Evolutionary conservation across 2,113 vertebrate species (phyloP), one percentile per base, ranked within the genome.

Genomic region (Notarius quadriscutis): DNA sequence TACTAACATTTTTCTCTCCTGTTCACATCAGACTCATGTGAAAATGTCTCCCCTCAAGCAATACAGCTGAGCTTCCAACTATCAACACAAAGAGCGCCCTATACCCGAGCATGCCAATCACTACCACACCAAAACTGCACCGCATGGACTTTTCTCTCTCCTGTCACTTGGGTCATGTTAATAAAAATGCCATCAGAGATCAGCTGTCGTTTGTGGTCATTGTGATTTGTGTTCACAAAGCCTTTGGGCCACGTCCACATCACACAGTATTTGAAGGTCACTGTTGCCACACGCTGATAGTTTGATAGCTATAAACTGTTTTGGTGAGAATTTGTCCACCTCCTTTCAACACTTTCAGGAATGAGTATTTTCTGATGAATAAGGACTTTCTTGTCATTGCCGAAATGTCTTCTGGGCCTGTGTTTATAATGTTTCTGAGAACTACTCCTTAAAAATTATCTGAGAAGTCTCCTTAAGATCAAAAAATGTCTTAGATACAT

Each of bases 241-340:
- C 27, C 17, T 7, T 27, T 57, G 53, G n/a, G 53, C 15, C 53
- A 58, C 17, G 4, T 60, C 27, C 77, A 57, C 7, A 30, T 58
- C 53, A 80, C n/a, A 58, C 17, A 30, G 53, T 58, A 80, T 80
- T 20, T 80, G 55, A 58, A 80, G 78, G 27, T 80, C 78, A 80
- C 12, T 20, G 4, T 30, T 58, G 78, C 78, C 7, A 1, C 30
- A 20, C 78, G 58, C 50, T 14, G 50, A 34, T 80, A 20, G 51
- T 55, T 15, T 55, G 25, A 12, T 15, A 79, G 25, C 75, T 53
- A 79, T 27, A 53, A 55, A 79, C 75, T 55, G 22, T 79, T 79
- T 22, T n/a, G 22, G 22, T 79, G 71, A 74, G 17, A 48, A 48
- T 74, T 22, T 20, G 3, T 74, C 8, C 18, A 48, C 18, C 14